phyloP scores from a whole-genome alignment of 2,797 vertebrate genomes.

The Falco biarmicus region DNA sequence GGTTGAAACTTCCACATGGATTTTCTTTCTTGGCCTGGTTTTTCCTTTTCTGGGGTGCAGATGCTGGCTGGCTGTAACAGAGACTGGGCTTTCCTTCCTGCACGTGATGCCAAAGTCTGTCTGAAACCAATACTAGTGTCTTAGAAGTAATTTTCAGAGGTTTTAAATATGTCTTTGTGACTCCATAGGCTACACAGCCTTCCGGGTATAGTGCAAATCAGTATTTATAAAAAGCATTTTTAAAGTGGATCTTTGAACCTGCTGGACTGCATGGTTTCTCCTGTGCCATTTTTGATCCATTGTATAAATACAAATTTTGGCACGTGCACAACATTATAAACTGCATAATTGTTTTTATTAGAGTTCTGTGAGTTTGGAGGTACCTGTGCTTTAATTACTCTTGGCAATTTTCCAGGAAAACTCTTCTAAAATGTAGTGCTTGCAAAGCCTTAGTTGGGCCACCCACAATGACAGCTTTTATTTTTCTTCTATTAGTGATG shows the following conservation, averaged over 20 bases:
- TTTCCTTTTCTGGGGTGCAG: slow-evolving; percentile 65
- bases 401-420: slow-evolving; percentile 77
- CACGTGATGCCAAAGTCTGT: background rate
- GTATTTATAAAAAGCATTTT: slow-evolving; percentile 40
- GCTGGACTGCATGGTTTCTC: slow-evolving; percentile 24
- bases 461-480: slow-evolving; percentile 78
- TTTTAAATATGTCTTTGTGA: slow-evolving; percentile 44
- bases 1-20: slow-evolving; percentile 32
- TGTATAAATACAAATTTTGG: slow-evolving; percentile 67
- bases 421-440: slow-evolving; percentile 72
- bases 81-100: slow-evolving; percentile 44
- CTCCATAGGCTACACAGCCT: background rate
- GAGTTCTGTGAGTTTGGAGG: slow-evolving; percentile 73
- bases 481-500: slow-evolving; percentile 63
- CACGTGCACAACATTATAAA: slow-evolving; percentile 51
- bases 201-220: background rate
- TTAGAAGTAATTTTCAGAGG: slow-evolving; percentile 43
- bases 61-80: slow-evolving; percentile 32
- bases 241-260: slow-evolving; percentile 63
- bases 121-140: slow-evolving; percentile 46
- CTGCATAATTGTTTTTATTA: slow-evolving; percentile 72
- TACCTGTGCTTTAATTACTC: slow-evolving; percentile 80
- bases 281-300: slow-evolving; percentile 50
- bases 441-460: slow-evolving; percentile 74
- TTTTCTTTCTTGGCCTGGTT: slow-evolving; percentile 53